phyloP scores from a whole-genome alignment of 2,113 vertebrate genomes.

The Talpa occidentalis region DNA sequence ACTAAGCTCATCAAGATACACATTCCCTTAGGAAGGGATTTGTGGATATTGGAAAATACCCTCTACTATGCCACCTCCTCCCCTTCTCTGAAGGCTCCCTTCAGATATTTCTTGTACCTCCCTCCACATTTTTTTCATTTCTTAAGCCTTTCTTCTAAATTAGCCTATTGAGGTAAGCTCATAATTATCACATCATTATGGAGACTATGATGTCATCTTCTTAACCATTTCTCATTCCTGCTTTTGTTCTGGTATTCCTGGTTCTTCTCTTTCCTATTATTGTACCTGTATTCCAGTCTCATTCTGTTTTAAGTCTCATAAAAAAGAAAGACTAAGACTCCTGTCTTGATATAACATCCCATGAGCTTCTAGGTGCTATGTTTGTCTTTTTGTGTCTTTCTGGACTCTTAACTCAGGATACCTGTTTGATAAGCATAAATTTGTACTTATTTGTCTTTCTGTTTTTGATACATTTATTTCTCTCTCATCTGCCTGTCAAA shows the following conservation, averaged over 20 bases:
- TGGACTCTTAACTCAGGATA: neutral
- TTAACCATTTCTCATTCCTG: neutral
- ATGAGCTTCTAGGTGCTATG: neutral
- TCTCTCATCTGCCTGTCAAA: neutral
- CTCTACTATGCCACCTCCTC: neutral
- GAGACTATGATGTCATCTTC: neutral
- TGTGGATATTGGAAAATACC: neutral
- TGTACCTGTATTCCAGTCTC: neutral
- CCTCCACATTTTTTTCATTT: neutral
- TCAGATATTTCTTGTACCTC: neutral
- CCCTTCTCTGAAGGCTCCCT: neutral
- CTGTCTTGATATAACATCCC: neutral
- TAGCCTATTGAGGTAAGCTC: neutral
- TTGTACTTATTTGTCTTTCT: neutral
- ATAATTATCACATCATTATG: constrained; percentile 17
- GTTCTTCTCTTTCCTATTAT: neutral
- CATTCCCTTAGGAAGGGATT: neutral
- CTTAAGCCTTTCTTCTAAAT: constrained; percentile 38
- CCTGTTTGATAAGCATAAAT: neutral
- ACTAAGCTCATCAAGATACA: neutral
- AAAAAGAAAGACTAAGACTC: neutral
- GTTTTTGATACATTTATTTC: neutral
- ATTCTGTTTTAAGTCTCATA: neutral
- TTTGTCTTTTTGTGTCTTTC: neutral
- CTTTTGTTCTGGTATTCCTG: neutral